Conservation (phyloP, 2,888 invertebrate species). For the Netelia inedita region DNA sequence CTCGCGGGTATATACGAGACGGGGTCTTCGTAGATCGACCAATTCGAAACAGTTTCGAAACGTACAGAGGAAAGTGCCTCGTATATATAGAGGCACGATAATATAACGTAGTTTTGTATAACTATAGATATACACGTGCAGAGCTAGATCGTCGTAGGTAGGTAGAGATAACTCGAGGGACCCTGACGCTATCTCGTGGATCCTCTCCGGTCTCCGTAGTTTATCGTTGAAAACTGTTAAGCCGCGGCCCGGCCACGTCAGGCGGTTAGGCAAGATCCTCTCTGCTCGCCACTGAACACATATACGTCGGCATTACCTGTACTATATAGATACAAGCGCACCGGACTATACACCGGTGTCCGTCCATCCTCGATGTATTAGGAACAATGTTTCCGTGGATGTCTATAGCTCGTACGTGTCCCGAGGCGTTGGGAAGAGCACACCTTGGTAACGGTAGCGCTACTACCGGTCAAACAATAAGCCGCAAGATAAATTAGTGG, state of each 20-base stretch:
- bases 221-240: slow-evolving; percentile 68
- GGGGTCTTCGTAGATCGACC: slow-evolving; percentile 43
- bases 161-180: slow-evolving; percentile 53
- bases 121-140: not conserved
- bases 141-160: slow-evolving; percentile 25
- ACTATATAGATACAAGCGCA: not conserved
- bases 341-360: slow-evolving; percentile 2
- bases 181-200: slow-evolving; percentile 24
- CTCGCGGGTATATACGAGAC: slow-evolving; percentile 47
- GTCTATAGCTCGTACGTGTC: slow-evolving; percentile 38
- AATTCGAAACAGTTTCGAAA: slow-evolving; percentile 62
- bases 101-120: not conserved
- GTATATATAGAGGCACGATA: not conserved
- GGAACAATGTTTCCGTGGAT: slow-evolving; percentile 20
- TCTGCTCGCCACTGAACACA: slow-evolving; percentile 29
- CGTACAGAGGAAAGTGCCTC: slow-evolving; percentile 41
- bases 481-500: slow-evolving; percentile 64
- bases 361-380: not conserved
- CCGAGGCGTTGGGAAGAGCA: slow-evolving; percentile 46
- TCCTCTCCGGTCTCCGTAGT: slow-evolving; percentile 55
- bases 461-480: slow-evolving; percentile 61
- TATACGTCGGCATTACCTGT: slow-evolving; percentile 19
- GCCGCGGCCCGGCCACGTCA: slow-evolving; percentile 59
- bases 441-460: slow-evolving; percentile 22
- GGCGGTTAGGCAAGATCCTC: slow-evolving; percentile 46